Base-by-base conservation (phyloP, 2,113 vertebrate species). In the Muntiacus muntjak region DNA sequence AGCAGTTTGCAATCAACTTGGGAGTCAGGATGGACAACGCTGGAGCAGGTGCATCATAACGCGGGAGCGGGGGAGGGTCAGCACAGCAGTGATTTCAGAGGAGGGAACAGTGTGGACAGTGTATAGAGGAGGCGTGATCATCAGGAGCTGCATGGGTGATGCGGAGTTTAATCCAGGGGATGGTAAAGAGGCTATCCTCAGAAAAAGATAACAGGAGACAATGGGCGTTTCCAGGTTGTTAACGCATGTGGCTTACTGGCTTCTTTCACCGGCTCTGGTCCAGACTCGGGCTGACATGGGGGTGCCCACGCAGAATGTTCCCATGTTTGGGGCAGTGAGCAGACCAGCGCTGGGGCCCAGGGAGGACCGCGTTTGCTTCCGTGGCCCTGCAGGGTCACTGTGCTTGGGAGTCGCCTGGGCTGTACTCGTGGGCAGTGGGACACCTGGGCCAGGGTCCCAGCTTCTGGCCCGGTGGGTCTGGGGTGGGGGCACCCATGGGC, bases 271-370 rank as follows among this genome's bases (percentile, higher is more conserved):
- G 62, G 43, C 23, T 50, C n/a, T 83, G 8, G 2, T 79, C 1
- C 10, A 7, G 36, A 9, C 25, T 62, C 3, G 7, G 55, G 7
- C 52, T 91, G 40, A 45, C 1, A 17, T 25, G 60, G 2, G 2
- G 6, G 14, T 23, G 2, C 4, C 12, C 81, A 55, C 0, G 12
- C 8, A 40, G 50, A 64, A 50, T 0, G 0, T 8, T 43, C 62
- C 30, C 15, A 10, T 17, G 7, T 54, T 86, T 33, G n/a, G 1
- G 28, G 7, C n/a, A 11, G 30, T 13, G 3, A 90, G 30, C 5
- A 26, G 52, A 26, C 12, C 13, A 26, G 5, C 25, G 0, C 6
- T 23, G 16, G 21, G 28, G 43, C 17, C 16, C 67, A 17, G 81
- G n/a, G 12, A 16, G 23, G 76, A 33, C 15, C 33, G 14, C 0